Percentiles rank a stretch among this genome's conserved stretches.
These are phyloP conservation scores for Phyllopteryx taeniolatus DNA, from an alignment of 2,113 vertebrate species.

Conservation along the genomic window DNA sequence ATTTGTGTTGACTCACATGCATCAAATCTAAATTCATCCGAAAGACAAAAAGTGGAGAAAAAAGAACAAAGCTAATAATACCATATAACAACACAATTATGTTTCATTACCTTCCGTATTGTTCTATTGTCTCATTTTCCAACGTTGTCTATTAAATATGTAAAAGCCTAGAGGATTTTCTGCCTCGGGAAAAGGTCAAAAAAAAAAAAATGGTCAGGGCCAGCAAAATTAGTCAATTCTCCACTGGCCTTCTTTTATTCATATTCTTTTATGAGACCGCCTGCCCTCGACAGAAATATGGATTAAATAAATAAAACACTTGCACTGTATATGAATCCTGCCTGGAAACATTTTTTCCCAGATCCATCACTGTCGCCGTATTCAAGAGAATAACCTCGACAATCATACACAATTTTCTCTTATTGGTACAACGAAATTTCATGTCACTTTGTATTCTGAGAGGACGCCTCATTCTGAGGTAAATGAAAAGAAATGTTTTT, in stretches of 20 bases:
- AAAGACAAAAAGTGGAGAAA: background rate
- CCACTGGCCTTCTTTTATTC: constrained; percentile 8
- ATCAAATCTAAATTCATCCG: background rate
- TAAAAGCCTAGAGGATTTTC: background rate
- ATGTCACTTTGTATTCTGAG: background rate
- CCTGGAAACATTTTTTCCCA: background rate
- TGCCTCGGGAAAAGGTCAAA: background rate
- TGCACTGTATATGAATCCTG: background rate
- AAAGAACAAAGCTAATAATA: background rate
- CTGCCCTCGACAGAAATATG: constrained; percentile 7
- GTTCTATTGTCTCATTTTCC: constrained; percentile 1
- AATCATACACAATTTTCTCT: background rate
- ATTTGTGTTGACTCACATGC: background rate
- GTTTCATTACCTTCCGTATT: background rate
- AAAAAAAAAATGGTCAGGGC: constrained; percentile 7
- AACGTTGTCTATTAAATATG: constrained; percentile 19
- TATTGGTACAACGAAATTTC: background rate
- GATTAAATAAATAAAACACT: constrained; percentile 22
- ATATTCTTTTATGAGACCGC: constrained; percentile 2
- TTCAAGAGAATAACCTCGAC: background rate
- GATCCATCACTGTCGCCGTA: background rate
- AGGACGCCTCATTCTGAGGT: background rate
- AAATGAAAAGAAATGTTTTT: background rate
- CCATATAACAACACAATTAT: background rate
- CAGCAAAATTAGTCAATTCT: constrained; percentile 10